phyloP scores from a whole-genome alignment of 2,113 vertebrate genomes.

The Salminus brasiliensis region DNA sequence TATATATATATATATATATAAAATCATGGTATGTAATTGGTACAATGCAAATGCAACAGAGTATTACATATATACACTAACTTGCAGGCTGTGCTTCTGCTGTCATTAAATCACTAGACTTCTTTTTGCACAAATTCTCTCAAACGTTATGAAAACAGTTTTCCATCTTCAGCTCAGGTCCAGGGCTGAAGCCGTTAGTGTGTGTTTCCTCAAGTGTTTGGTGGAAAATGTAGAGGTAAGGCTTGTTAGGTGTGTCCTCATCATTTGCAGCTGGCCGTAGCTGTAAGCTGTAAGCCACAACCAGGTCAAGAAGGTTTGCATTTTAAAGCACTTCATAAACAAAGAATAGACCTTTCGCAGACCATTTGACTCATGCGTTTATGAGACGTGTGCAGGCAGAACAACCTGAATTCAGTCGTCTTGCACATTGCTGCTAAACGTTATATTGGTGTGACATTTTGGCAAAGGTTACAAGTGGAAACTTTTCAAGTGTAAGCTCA shows the following conservation, averaged over 20 bases:
- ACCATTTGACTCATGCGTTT: not conserved
- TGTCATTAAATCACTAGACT: not conserved
- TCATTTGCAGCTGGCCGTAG: not conserved
- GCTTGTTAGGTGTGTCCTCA: not conserved
- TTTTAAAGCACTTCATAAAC: not conserved
- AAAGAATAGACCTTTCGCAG: constrained; percentile 8
- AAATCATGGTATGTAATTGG: too few species aligned
- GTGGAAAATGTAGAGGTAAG: not conserved
- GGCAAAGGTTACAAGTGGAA: not conserved
- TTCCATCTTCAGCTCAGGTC: not conserved
- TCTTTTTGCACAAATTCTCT: not conserved
- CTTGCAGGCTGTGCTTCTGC: not conserved
- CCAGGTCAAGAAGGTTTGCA: not conserved
- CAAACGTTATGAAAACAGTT: not conserved
- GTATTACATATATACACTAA: not conserved
- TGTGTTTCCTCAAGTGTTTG: not conserved
- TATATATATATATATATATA: too few species aligned
- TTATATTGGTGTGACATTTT: not conserved
- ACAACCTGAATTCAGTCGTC: not conserved
- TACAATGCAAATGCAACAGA: not conserved
- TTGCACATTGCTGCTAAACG: not conserved
- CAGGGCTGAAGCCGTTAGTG: not conserved
- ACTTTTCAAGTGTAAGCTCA: not conserved
- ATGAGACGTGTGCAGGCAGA: not conserved
- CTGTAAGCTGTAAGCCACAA: constrained; percentile 11